These are phyloP conservation scores for Benitochromis conjunctus DNA, from an alignment of 2,113 vertebrate species.

Conservation along the genomic window DNA sequence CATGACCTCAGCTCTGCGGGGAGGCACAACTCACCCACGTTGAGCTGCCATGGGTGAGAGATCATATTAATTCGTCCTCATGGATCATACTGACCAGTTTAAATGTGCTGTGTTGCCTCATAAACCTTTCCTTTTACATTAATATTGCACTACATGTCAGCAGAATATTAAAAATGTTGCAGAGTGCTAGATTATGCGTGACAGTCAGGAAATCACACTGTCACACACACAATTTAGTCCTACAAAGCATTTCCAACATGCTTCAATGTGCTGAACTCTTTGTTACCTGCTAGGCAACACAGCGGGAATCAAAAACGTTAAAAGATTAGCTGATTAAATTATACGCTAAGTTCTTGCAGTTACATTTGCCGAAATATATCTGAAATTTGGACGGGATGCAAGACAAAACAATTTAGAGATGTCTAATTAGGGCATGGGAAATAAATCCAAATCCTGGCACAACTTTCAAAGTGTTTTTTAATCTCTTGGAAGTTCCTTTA, in stretches of 20 bases:
- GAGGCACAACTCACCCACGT: conserved; percentile 28
- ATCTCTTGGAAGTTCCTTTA: neutral
- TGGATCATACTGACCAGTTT: neutral
- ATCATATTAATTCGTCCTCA: neutral
- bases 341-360: neutral
- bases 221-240: neutral
- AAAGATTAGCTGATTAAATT: neutral
- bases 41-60: neutral
- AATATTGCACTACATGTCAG: neutral
- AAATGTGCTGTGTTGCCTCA: neutral
- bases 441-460: neutral
- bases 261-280: neutral
- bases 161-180: neutral
- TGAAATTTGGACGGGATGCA: neutral
- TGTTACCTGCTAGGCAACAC: neutral
- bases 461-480: neutral
- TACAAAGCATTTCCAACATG: neutral
- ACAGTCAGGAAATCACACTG: neutral
- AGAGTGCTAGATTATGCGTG: neutral
- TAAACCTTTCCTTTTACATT: neutral
- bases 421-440: neutral
- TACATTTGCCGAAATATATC: neutral
- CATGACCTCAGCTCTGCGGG: conserved; percentile 47
- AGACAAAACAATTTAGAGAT: neutral
- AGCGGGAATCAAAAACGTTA: neutral